Evolutionary conservation across 2,113 vertebrate species (phyloP).

Genomic region (Ondatra zibethicus): DNA sequence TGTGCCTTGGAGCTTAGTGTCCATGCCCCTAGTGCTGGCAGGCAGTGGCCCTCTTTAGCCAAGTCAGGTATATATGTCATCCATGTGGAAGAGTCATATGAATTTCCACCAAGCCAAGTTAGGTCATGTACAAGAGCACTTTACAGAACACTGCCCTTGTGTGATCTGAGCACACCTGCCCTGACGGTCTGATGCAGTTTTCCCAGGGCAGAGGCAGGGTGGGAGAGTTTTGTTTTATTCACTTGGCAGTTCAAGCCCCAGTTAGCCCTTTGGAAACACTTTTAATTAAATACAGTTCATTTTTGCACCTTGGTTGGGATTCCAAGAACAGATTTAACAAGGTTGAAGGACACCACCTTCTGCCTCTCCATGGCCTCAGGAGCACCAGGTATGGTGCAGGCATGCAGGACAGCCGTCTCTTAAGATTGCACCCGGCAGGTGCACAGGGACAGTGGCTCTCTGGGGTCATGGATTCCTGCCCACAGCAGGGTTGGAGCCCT

Average conservation of each 20-base stretch:
- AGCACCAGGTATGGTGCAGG: rapidly evolving
- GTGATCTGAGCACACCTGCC: background rate
- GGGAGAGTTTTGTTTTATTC: background rate
- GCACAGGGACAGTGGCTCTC: background rate
- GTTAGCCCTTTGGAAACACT: background rate
- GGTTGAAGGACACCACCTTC: background rate
- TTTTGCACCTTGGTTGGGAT: background rate
- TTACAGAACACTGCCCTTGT: too few relatives aligned
- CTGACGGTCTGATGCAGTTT: background rate
- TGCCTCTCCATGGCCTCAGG: background rate
- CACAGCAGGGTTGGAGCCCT: background rate
- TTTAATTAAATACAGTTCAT: background rate
- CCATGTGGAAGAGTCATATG: background rate
- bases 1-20: background rate
- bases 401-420: background rate
- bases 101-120: background rate
- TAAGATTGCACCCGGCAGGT: background rate
- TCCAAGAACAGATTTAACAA: background rate
- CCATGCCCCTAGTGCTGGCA: too few relatives aligned
- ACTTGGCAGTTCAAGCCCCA: rapidly evolving
- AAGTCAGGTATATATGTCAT: background rate
- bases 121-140: background rate
- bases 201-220: background rate
- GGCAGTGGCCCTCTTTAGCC: background rate
- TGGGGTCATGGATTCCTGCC: background rate